Base-by-base conservation (phyloP, 92 coral and sea anemone species). In the Pocillopora meandrina region DNA sequence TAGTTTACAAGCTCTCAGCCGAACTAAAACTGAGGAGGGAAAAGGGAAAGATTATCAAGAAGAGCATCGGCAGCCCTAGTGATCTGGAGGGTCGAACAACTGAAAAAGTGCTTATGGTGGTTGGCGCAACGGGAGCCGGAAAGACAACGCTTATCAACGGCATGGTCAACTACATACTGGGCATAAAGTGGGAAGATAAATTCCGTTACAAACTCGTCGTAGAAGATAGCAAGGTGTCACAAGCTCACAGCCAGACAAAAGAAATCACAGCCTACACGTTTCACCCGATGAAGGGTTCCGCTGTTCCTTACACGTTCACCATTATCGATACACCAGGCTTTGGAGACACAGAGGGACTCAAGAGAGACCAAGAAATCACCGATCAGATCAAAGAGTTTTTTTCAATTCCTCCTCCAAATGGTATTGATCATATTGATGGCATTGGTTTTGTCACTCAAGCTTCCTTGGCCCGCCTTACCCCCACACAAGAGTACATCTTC, bases 111-210 rank as follows among this genome's bases (percentile, higher is more conserved):
- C 74, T 80, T 20, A 64, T 80, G 76, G 56, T 80, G 59, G 55
- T 86, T 2, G 85, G 89, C 31, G 89, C 89, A 31, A 86, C 89
- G 6, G 89, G 89, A 2, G 74, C 89, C 17, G 89, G 89, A 52
- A 86, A 86, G 47, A 86, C 85, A n/a, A 86, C 89, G 12, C 60
- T 71, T 74, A 86, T 86, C 58, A 80, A 86, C 62, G 90, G 85
- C 1, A 20, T 86, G 35, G 85, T 86, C 0, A 86, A 86, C 76
- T 80, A 79, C 85, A 86, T 86, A 12, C 21, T n/a, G 19, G 85
- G 85, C 0, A 81, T 86, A 1, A 15, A n/a, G 10, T 86, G 66
- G 56, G 65, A 65, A 34, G 85, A 86, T 64, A 56, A 80, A 6
- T 73, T 42, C 49, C 1, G 49, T 42, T 42, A 2, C 49, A 42